Evolutionary conservation across 2,888 invertebrate species (phyloP), one percentile per base, ranked within the genome.

Genomic region (Eupithecia tripunctaria): DNA sequence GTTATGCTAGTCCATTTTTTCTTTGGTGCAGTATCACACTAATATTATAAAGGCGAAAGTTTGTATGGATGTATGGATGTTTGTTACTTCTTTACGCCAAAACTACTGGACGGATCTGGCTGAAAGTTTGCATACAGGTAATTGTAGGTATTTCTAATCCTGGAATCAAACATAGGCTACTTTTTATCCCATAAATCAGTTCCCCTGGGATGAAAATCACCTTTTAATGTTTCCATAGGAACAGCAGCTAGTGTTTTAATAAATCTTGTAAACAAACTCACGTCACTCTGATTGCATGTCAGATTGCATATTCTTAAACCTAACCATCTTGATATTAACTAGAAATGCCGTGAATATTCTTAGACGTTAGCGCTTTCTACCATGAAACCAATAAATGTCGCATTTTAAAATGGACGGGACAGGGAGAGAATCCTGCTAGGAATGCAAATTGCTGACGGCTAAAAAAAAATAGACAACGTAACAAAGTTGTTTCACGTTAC

Each of bases 301-400:
- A 10, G 51, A 10, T 7, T 21, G 21, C 25, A 12, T 25, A 56
- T 21, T 21, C 51, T 25, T 29, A 3, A 18, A 18, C 15, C 29
- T 1, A 18, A 18, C 15, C 29, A 29, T 29, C 12, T 8, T 29
- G 27, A 60, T 18, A 29, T 60, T 27, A 29, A 60, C 60, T 8
- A 29, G 2, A 29, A 60, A 60, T 29, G 18, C 6, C 59, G 59
- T 15, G 59, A 59, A 59, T 18, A 60, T 60, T 60, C 25, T 56
- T 21, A 56, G 14, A 56, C 25, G 56, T 10, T 14, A 27, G 59
- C 59, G 27, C 25, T 29, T 60, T 29, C 59, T 29, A 29, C 18
- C 14, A 56, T 56, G 56, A 56, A 56, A 56, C 56, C 56, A 56
- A 85, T 83, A 84, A 81, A 81, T 80, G 81, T 81, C 81, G 80